Evolutionary conservation across 2,113 vertebrate genomes (phyloP).

Genomic region (Amia ocellicauda): DNA sequence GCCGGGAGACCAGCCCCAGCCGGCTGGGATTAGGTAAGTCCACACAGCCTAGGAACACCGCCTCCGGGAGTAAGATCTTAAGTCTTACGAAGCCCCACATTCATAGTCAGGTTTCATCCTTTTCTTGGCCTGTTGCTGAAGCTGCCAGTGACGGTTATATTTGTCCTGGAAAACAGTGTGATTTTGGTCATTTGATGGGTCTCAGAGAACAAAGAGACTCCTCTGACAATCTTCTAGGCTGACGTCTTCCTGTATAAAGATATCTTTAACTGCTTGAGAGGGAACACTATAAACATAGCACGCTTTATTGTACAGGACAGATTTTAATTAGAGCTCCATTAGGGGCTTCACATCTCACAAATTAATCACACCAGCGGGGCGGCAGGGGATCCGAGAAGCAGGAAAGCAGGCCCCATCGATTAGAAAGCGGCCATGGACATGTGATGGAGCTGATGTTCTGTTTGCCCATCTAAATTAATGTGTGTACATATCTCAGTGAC

Average conservation of each 20-base stretch:
- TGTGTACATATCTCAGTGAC: conserved; percentile 9
- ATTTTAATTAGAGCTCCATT: neutral
- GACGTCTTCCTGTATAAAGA: neutral
- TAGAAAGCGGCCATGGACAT: neutral
- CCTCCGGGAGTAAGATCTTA: too few species aligned
- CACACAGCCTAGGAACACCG: neutral
- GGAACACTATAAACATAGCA: neutral
- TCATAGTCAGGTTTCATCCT: too few species aligned
- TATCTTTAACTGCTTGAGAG: neutral
- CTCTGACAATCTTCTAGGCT: too few species aligned
- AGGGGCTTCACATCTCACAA: neutral
- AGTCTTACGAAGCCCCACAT: too few species aligned
- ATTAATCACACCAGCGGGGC: neutral
- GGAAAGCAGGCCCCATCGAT: neutral
- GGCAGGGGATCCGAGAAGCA: neutral
- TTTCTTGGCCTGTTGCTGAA: too few species aligned
- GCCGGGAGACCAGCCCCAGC: conserved; percentile 92
- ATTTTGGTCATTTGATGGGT: too few species aligned
- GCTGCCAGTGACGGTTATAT: too few species aligned
- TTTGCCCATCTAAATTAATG: conserved; percentile 18
- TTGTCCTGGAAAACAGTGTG: too few species aligned
- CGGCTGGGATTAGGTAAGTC: conserved; percentile 87
- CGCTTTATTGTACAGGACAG: neutral
- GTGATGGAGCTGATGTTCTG: neutral
- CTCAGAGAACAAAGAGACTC: too few species aligned